Evolutionary conservation across 2,888 invertebrate genomes (phyloP), one percentile per base, ranked within the genome.

Genomic region (Laothoe populi): DNA sequence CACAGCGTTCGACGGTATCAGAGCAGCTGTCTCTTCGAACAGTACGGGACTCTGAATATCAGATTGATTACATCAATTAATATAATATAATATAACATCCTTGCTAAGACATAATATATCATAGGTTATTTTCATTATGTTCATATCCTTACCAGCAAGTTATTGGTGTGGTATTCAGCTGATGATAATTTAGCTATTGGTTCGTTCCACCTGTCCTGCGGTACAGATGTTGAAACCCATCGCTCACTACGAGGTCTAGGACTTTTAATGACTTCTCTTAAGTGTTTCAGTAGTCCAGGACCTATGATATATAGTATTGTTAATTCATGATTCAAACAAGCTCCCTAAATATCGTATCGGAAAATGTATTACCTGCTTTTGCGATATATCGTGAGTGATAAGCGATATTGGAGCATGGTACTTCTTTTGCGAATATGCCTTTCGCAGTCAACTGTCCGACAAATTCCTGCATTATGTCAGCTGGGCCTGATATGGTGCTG

Each of bases 161-260:
- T 97, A 80, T 97, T 96, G 0, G 95, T 95, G 74, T 96, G 96
- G 78, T 98, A 98, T 69, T 96, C 96, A 0, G 97, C 95, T 0
- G 97, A 97, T 5, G 95, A 95, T 26, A 92, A 87, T 70, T 94
- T 89, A 0, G 80, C 79, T 0, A 60, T 42, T 8, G 75, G 71
- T 40, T 78, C 75, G 5, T 71, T 57, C 97, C 97, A 97, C 48
- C 94, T 87, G 7, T 82, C 81, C 68, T 87, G 83, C 4, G 96
- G 95, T 10, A 97, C 94, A 4, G 97, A 97, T 0, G 96, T 95
- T 66, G 97, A 96, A 7, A 98, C 82, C 98, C 98, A 98, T 66
- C 95, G 95, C 0, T 87, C 68, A 1, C 95, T 95, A 42, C 98
- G 92, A 0, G 81, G 81, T 70, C 94, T 95, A 0, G 96, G 95